Evolutionary conservation across 2,888 invertebrate species (phyloP).

Genomic region (Lissonota sp.): DNA sequence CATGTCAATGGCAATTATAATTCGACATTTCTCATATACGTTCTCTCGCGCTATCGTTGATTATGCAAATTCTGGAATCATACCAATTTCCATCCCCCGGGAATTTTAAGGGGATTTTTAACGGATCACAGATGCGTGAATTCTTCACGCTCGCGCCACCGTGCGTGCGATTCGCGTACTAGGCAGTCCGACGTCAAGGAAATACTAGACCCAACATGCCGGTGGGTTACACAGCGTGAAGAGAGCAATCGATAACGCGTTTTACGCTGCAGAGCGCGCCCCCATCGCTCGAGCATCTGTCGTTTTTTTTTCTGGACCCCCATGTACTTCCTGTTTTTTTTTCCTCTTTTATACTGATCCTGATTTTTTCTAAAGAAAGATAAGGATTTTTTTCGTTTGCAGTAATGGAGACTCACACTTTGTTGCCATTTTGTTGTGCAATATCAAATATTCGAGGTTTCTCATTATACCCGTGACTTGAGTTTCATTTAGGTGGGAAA

Average conservation of each 20-base stretch:
- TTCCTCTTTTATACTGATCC: conserved; percentile 22
- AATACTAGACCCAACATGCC: conserved; percentile 24
- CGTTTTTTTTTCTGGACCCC: conserved; percentile 42
- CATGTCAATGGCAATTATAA: no score
- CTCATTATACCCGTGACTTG: no score
- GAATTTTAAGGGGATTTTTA: not conserved
- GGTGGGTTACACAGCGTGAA: conserved; percentile 51
- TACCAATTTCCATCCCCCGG: no score
- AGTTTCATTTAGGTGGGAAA: no score
- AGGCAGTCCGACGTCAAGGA: conserved; percentile 17
- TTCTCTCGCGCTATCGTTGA: no score
- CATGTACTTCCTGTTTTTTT: conserved; percentile 18
- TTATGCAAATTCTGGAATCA: no score
- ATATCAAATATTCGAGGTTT: no score
- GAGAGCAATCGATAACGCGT: conserved; percentile 63
- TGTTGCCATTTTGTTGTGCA: not conserved
- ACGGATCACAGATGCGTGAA: conserved; percentile 39
- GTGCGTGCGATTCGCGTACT: conserved; percentile 47
- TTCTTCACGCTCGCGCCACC: conserved; percentile 58
- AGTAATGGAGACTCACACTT: no score
- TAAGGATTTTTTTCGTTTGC: no score
- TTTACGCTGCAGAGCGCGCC: conserved; percentile 30
- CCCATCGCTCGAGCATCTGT: conserved; percentile 57
- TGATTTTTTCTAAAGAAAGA: conserved; percentile 30
- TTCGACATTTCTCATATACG: no score